These are phyloP conservation scores for Prosopocoilus inquinatus DNA, from an alignment of 2,888 invertebrate genomes.

Conservation along the genomic window DNA sequence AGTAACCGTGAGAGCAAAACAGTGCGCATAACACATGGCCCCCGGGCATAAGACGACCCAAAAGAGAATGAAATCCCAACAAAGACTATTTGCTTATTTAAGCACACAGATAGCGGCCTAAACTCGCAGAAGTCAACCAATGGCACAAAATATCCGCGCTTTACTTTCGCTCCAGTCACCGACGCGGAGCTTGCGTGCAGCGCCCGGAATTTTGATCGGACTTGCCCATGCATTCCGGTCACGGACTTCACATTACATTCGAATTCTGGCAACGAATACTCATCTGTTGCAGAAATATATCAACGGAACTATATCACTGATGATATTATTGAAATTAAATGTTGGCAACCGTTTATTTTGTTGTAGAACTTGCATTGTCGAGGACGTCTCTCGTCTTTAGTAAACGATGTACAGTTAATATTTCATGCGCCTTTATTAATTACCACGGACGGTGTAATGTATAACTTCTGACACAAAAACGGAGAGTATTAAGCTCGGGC, in stretches of 20 bases:
- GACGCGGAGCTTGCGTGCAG: neutral
- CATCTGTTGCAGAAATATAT: conserved; percentile 47
- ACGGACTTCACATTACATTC: conserved; percentile 43
- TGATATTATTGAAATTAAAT: conserved; percentile 41
- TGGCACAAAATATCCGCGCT: conserved; percentile 10
- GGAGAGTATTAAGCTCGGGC: too few species aligned
- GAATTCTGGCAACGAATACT: conserved; percentile 39
- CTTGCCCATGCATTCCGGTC: conserved; percentile 33
- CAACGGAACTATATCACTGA: conserved; percentile 39
- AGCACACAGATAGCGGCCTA: conserved; percentile 25
- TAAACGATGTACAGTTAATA: too few species aligned
- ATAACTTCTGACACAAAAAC: too few species aligned
- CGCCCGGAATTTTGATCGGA: neutral
- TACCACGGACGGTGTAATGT: too few species aligned
- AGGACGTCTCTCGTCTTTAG: too few species aligned
- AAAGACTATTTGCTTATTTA: conserved; percentile 36
- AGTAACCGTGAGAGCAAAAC: conserved; percentile 24
- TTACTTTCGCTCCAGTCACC: conserved; percentile 13
- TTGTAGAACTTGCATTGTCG: neutral
- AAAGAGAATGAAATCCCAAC: conserved; percentile 23
- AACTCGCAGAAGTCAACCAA: neutral
- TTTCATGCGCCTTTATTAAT: too few species aligned
- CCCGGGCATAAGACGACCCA: conserved; percentile 14
- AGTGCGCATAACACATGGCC: conserved; percentile 24
- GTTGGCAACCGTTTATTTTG: conserved; percentile 8